Conservation (phyloP, 2,888 invertebrate genomes). For the Drosophila phalerata region DNA sequence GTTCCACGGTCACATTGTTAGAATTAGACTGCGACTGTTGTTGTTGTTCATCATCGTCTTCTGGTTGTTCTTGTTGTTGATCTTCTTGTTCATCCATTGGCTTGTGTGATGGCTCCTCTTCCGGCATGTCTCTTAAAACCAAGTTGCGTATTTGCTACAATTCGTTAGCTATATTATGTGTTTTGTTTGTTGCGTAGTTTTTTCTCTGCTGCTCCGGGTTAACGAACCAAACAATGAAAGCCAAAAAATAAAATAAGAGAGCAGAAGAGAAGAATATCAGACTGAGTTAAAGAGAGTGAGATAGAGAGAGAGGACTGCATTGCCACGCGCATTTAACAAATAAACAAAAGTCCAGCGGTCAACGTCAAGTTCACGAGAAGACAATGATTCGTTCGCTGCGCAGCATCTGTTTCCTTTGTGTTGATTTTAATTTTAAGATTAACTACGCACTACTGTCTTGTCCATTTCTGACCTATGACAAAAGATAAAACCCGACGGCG, state of each 20-base stretch:
- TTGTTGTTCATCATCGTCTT: neutral
- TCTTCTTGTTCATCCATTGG: constrained; percentile 68
- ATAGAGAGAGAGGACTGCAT: constrained; percentile 21
- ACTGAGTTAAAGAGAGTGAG: constrained; percentile 13
- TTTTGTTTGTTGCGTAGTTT: constrained; percentile 67
- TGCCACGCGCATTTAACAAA: constrained; percentile 64
- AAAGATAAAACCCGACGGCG: constrained; percentile 27
- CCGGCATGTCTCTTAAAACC: constrained; percentile 59
- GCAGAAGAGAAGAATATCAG: constrained; percentile 20
- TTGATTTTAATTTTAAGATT: constrained; percentile 37
- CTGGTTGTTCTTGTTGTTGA: constrained; percentile 14
- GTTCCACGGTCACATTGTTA: constrained; percentile 24
- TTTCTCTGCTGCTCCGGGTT: constrained; percentile 51
- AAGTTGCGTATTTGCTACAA: constrained; percentile 41
- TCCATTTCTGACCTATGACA: constrained; percentile 58
- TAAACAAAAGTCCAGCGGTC: constrained; percentile 78
- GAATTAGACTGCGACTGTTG: constrained; percentile 11
- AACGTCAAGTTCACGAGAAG: constrained; percentile 76
- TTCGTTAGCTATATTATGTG: constrained; percentile 24
- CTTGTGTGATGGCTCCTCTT: constrained; percentile 70
- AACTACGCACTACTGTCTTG: constrained; percentile 69
- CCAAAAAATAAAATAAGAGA: constrained; percentile 20
- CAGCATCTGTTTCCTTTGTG: constrained; percentile 42
- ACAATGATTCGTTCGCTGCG: constrained; percentile 59
- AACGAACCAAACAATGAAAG: constrained; percentile 74